These are phyloP conservation scores for Sericinus montela DNA, from an alignment of 2,888 invertebrate species.

Conservation along the genomic window DNA sequence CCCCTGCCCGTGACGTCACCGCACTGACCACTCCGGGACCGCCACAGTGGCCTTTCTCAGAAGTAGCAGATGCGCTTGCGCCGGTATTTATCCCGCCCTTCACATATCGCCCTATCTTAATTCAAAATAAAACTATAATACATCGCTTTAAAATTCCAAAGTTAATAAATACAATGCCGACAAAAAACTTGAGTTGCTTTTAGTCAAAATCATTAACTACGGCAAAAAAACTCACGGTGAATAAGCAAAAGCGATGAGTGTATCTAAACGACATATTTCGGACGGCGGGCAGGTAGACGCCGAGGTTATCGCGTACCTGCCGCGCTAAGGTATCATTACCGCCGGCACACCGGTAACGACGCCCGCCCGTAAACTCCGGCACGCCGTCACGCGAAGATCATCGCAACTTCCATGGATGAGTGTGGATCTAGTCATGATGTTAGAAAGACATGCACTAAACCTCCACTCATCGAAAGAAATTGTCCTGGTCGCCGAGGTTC, in stretches of 20 bases:
- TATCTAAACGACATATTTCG: constrained; percentile 55
- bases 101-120: constrained; percentile 43
- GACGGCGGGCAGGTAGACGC: constrained; percentile 56
- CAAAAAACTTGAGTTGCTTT: constrained; percentile 35
- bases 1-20: constrained; percentile 75
- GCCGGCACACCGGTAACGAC: constrained; percentile 58
- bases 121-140: constrained; percentile 31
- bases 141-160: neutral
- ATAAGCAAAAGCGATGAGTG: constrained; percentile 56
- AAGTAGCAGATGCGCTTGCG: constrained; percentile 73
- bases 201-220: constrained; percentile 35
- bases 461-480: constrained; percentile 86
- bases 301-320: constrained; percentile 58
- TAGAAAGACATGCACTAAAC: constrained; percentile 84
- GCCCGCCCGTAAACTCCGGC: constrained; percentile 52
- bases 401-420: constrained; percentile 85
- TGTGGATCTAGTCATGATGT: constrained; percentile 89
- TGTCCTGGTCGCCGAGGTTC: constrained; percentile 51
- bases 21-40: constrained; percentile 71
- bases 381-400: constrained; percentile 58
- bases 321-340: constrained; percentile 66
- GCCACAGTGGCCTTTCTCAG: constrained; percentile 75
- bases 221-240: constrained; percentile 59
- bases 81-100: constrained; percentile 58
- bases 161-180: constrained; percentile 30